Percentiles rank a stretch among this genome's conserved stretches.
Conservation (phyloP, 2,888 invertebrate species). For the Rotaria magnacalcarata region DNA sequence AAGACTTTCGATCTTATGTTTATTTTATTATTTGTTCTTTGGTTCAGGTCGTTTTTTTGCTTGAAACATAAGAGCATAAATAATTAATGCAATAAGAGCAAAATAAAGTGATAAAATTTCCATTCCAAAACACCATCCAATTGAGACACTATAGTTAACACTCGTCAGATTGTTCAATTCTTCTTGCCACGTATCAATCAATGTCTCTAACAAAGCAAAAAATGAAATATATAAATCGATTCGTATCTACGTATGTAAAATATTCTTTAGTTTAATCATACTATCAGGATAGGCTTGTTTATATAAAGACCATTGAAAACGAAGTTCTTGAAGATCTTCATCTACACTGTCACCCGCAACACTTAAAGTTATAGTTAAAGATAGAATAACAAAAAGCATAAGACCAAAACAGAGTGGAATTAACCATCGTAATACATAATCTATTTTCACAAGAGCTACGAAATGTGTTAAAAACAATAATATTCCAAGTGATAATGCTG, state of each 20-base stretch:
- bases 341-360: not conserved
- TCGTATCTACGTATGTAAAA: no score
- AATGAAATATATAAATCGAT: no score
- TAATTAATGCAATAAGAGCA: not conserved
- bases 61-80: not conserved
- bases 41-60: conserved; percentile 53
- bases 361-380: not conserved
- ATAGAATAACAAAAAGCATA: not conserved
- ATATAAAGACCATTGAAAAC: not conserved
- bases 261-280: not conserved
- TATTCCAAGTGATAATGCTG: not conserved
- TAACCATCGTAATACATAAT: not conserved
- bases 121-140: not conserved
- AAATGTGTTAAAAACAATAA: not conserved
- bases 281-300: not conserved
- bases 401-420: not conserved
- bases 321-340: not conserved
- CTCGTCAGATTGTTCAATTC: no score
- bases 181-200: not conserved
- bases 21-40: no score
- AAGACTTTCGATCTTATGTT: no score
- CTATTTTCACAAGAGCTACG: not conserved
- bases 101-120: not conserved
- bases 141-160: not conserved
- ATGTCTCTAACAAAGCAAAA: not conserved